Conservation (phyloP, 2,888 invertebrate genomes). For the Spatulosminthurus flaviceps region DNA sequence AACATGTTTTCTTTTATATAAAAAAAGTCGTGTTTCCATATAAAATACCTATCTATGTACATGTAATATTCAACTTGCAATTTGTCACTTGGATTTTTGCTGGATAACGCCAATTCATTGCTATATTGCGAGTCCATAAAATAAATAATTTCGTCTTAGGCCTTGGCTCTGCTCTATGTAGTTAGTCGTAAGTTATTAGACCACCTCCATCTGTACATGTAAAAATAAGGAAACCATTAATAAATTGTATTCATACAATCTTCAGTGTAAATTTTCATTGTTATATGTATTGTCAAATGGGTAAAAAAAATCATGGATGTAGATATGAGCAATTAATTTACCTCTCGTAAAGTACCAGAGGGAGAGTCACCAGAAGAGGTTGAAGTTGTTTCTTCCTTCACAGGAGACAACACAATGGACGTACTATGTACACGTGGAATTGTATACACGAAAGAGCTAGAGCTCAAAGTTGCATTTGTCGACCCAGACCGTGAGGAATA, state of each 20-base stretch:
- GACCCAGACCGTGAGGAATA: not conserved
- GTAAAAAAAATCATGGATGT: too few relatives aligned
- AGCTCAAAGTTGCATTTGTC: not conserved
- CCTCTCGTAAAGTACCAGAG: too few relatives aligned
- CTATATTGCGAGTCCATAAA: slow-evolving; percentile 7
- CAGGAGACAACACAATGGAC: not conserved
- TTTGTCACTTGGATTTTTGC: not conserved
- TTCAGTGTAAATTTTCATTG: too few relatives aligned
- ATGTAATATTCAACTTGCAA: not conserved
- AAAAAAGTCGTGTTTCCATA: not conserved
- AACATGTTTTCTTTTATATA: too few relatives aligned
- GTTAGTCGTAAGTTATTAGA: not conserved
- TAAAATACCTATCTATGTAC: not conserved
- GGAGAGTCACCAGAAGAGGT: too few relatives aligned
- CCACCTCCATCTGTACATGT: too few relatives aligned
- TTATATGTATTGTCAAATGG: too few relatives aligned
- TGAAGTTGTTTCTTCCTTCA: too few relatives aligned
- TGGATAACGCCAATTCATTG: not conserved
- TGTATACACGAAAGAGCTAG: not conserved
- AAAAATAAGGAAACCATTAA: too few relatives aligned
- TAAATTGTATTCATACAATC: too few relatives aligned
- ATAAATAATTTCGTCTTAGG: not conserved
- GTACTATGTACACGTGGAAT: not conserved
- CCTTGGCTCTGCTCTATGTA: not conserved
- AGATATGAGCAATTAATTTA: too few relatives aligned